Evolutionary conservation across 2,888 invertebrate species (phyloP).

Genomic region (Drosophila robusta): DNA sequence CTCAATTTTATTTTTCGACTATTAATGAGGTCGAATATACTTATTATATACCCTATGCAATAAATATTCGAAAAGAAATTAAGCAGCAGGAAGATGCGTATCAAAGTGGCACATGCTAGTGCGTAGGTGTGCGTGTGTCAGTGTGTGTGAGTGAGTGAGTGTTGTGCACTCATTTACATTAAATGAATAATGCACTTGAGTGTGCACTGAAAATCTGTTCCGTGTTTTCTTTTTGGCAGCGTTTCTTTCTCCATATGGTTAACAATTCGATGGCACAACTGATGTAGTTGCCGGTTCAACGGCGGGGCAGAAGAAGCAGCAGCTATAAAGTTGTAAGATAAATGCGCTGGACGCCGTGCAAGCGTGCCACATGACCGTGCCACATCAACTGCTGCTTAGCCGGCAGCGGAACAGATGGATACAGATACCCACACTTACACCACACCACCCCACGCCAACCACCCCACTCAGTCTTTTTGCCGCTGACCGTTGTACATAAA

Average conservation of each 20-base stretch:
- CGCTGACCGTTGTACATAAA: slow-evolving; percentile 60
- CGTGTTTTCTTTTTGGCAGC: slow-evolving; percentile 30
- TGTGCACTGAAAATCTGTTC: slow-evolving; percentile 47
- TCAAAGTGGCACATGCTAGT: slow-evolving; percentile 23
- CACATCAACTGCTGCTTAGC: slow-evolving; percentile 51
- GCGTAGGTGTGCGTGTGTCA: slow-evolving; percentile 20
- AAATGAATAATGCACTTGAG: slow-evolving; percentile 75
- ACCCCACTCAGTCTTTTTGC: slow-evolving; percentile 5
- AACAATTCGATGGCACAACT: slow-evolving; percentile 12
- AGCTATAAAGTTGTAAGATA: slow-evolving; percentile 54
- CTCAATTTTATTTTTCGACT: neutral
- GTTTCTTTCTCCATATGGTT: slow-evolving; percentile 1
- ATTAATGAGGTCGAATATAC: neutral
- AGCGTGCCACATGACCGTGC: slow-evolving; percentile 41
- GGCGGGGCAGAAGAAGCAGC: neutral
- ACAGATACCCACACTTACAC: neutral
- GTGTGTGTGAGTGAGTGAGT: slow-evolving; percentile 9
- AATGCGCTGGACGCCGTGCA: slow-evolving; percentile 39
- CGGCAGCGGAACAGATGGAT: slow-evolving; percentile 21
- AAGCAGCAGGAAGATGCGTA: slow-evolving; percentile 34
- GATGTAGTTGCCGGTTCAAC: slow-evolving; percentile 1
- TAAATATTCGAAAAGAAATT: slow-evolving; percentile 3
- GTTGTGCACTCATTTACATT: slow-evolving; percentile 69
- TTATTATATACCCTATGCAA: slow-evolving; percentile 5
- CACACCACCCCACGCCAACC: neutral